phyloP scores from a whole-genome alignment of 2,113 vertebrate genomes.

The Otis tarda region DNA sequence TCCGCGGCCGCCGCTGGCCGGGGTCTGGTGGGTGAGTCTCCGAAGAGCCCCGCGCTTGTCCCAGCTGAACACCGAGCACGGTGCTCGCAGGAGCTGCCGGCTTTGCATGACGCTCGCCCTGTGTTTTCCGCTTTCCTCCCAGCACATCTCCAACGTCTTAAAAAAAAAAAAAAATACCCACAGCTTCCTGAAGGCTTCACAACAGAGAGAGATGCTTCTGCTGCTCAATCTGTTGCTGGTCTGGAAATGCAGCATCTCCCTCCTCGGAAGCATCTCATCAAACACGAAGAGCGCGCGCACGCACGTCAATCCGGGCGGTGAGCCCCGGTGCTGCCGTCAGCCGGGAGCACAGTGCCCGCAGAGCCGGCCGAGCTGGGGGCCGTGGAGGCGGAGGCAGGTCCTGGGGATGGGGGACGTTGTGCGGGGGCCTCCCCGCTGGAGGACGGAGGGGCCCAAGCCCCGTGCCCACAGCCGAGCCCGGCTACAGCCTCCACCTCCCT shows the following conservation, averaged over 20 bases:
- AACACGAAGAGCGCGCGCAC: not conserved
- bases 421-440: accelerated
- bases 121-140: not conserved
- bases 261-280: not conserved
- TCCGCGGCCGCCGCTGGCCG: accelerated
- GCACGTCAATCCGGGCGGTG: not conserved
- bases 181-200: not conserved
- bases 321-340: not conserved
- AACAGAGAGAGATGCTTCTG: not conserved
- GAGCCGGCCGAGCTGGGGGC: not conserved
- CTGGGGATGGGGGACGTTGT: accelerated
- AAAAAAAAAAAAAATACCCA: not conserved
- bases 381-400: accelerated
- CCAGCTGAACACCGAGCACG: not conserved
- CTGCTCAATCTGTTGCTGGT: not conserved
- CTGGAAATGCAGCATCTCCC: not conserved
- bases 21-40: accelerated
- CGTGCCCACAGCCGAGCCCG: accelerated
- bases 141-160: not conserved
- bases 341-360: too few relatives aligned
- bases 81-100: not conserved
- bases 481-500: not conserved
- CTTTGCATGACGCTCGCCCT: not conserved
- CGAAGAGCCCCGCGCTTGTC: accelerated
- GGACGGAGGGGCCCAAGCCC: not conserved